Evolutionary conservation across 2,888 invertebrate genomes (phyloP).

Genomic region (Mystacides longicornis): DNA sequence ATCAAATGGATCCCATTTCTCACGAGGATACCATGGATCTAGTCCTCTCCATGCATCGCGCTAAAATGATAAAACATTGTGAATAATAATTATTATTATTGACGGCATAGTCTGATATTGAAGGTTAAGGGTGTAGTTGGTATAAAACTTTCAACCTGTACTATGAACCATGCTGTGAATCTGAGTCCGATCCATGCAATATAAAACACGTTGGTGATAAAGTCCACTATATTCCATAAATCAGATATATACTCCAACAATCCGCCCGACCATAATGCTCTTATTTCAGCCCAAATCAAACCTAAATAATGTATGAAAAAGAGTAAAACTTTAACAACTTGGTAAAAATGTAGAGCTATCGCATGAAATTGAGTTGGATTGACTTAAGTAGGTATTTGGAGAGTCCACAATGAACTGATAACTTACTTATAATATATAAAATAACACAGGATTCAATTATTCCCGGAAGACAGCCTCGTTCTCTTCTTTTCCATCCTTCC

Average conservation of each 20-base stretch:
- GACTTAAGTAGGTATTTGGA: neutral
- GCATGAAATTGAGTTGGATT: neutral
- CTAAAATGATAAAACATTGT: slow-evolving; percentile 35
- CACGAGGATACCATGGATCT: slow-evolving; percentile 80
- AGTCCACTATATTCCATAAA: slow-evolving; percentile 97
- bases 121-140: neutral
- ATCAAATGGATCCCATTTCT: slow-evolving; percentile 91
- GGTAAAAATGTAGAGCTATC: neutral
- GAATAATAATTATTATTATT: neutral
- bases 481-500: slow-evolving; percentile 68
- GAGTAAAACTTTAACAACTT: neutral
- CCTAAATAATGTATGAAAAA: slow-evolving; percentile 48
- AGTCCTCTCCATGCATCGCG: slow-evolving; percentile 61
- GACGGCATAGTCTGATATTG: neutral
- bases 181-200: slow-evolving; percentile 87
- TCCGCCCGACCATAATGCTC: slow-evolving; percentile 85
- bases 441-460: slow-evolving; percentile 77
- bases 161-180: slow-evolving; percentile 79
- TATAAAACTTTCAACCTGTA: slow-evolving; percentile 59
- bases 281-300: slow-evolving; percentile 89
- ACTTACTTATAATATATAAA: slow-evolving; percentile 79
- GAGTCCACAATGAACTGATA: neutral
- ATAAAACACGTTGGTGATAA: slow-evolving; percentile 93
- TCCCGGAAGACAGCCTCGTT: slow-evolving; percentile 71
- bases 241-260: slow-evolving; percentile 87